Conservation (phyloP, 2,888 invertebrate species). For the Trachelus stipa region DNA sequence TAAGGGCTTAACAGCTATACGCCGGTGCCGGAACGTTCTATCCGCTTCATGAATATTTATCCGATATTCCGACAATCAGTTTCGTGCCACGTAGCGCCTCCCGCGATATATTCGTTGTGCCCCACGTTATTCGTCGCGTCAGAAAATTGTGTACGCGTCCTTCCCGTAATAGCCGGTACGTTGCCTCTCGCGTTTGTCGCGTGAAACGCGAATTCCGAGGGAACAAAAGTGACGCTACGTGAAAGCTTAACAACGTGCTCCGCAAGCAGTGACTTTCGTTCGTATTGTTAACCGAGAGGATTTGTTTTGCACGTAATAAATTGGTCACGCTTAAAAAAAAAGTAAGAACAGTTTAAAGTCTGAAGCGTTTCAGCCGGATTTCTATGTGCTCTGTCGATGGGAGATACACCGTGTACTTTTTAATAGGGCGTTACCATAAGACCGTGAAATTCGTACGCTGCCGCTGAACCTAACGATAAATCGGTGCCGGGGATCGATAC, state of each 20-base stretch:
- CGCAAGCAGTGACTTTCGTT: neutral
- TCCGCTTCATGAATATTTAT: slow-evolving; percentile 18
- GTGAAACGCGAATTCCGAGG: too few species aligned
- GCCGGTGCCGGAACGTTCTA: neutral
- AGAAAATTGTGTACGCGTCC: neutral
- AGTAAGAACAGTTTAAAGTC: neutral
- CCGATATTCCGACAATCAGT: neutral
- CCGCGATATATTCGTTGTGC: neutral
- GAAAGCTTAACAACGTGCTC: neutral
- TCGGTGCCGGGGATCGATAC: neutral
- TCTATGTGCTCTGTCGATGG: neutral
- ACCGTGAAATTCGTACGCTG: neutral
- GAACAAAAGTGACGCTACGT: neutral
- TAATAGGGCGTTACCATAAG: neutral
- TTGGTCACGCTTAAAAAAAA: neutral
- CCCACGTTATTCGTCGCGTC: neutral
- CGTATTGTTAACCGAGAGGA: neutral
- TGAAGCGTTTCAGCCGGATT: neutral
- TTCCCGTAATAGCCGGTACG: too few species aligned
- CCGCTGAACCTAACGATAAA: neutral
- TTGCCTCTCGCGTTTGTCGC: too few species aligned
- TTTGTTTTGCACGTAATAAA: neutral
- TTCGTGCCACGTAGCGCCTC: neutral
- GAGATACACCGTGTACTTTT: neutral
- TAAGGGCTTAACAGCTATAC: neutral